Evolutionary conservation across 2,113 vertebrate genomes (phyloP).

Genomic region (Halcyon malimbica): DNA sequence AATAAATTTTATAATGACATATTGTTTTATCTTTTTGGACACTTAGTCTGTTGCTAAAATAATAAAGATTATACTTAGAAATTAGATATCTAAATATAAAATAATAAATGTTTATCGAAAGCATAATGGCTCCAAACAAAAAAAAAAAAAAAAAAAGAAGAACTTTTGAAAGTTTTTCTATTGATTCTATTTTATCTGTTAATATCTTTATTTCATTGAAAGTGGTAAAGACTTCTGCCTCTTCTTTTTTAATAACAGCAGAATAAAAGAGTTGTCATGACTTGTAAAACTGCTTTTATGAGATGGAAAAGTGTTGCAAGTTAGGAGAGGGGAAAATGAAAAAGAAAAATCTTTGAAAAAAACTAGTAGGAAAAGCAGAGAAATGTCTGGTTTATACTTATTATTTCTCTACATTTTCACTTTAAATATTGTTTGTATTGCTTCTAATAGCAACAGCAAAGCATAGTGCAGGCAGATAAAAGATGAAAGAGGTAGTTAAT

Average conservation of each 20-base stretch:
- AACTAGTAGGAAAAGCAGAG: neutral
- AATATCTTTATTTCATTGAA: neutral
- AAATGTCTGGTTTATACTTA: neutral
- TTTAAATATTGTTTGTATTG: neutral
- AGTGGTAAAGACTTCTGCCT: neutral
- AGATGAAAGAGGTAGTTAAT: rapidly evolving
- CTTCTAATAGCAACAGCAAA: neutral
- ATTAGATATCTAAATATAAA: neutral
- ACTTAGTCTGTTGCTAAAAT: neutral
- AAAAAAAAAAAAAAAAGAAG: no score
- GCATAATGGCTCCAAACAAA: neutral
- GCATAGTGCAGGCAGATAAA: neutral
- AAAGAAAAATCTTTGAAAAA: neutral
- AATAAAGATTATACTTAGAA: neutral
- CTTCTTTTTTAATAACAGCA: neutral
- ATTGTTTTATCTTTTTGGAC: neutral
- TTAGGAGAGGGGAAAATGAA: neutral
- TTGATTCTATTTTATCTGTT: neutral
- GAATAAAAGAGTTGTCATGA: neutral
- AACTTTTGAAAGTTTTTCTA: neutral
- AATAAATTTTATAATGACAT: neutral
- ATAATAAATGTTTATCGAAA: neutral
- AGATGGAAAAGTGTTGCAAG: neutral
- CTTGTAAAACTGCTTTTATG: neutral
- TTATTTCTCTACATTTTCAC: neutral